phyloP scores from a whole-genome alignment of 2,797 vertebrate genomes.

The Crenichthys baileyi region DNA sequence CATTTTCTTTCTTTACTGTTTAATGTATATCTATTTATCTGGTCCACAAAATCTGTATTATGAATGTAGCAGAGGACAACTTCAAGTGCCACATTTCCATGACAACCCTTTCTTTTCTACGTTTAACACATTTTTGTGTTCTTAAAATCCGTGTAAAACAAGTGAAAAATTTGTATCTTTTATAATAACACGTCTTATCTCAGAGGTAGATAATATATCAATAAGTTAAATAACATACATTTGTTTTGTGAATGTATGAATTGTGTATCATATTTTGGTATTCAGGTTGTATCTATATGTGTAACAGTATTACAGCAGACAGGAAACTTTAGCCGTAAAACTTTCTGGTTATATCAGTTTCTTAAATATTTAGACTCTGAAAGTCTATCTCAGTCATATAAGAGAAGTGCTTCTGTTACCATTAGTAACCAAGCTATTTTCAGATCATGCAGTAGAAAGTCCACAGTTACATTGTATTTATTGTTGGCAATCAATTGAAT shows the following conservation, averaged over 20 bases:
- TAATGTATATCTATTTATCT: background rate
- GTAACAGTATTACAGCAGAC: constrained; percentile 48
- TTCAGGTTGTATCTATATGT: constrained; percentile 51
- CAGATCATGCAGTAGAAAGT: constrained; percentile 43
- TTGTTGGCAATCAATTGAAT: constrained; percentile 53
- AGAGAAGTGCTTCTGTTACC: constrained; percentile 57
- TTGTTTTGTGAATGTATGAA: constrained; percentile 71
- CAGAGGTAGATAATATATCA: constrained; percentile 43
- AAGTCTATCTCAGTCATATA: constrained; percentile 43
- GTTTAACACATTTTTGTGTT: constrained; percentile 66
- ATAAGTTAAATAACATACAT: constrained; percentile 39
- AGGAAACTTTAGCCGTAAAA: constrained; percentile 44
- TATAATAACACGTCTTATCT: constrained; percentile 57
- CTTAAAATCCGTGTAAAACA: constrained; percentile 54
- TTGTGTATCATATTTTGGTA: constrained; percentile 67
- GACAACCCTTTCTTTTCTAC: constrained; percentile 49
- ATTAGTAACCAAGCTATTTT: constrained; percentile 49
- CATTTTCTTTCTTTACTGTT: background rate
- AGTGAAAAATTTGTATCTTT: constrained; percentile 64
- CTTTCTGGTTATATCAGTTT: constrained; percentile 47
- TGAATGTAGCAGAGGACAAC: constrained; percentile 70
- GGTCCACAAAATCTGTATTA: constrained; percentile 41
- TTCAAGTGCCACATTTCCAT: constrained; percentile 73
- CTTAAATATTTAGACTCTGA: constrained; percentile 55
- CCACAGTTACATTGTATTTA: constrained; percentile 60